phyloP scores from a whole-genome alignment of 92 coral and sea anemone genomes.

The Galaxea fascicularis region DNA sequence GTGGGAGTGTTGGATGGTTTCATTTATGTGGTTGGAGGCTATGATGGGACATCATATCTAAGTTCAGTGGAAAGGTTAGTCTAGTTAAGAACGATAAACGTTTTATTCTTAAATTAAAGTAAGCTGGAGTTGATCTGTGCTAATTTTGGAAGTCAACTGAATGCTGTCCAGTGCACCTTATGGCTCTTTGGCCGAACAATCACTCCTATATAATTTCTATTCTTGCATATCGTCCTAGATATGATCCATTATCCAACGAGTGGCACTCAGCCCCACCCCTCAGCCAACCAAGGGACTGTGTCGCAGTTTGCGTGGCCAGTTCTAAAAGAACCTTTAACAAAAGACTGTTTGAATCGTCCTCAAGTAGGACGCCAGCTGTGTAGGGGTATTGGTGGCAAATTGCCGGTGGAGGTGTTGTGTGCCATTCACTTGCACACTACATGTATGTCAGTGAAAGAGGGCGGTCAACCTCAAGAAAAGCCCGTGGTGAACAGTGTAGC shows the following conservation, averaged over 20 bases:
- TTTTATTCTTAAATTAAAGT: no score
- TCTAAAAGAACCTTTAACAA: conserved; percentile 73
- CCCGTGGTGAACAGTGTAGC: no score
- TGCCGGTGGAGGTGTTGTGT: neutral
- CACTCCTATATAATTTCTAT: neutral
- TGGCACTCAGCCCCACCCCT: conserved; percentile 93
- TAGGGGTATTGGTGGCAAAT: neutral
- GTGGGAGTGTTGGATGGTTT: conserved; percentile 97
- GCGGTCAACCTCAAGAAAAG: no score
- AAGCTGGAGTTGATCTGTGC: no score
- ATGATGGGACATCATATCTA: conserved; percentile 95
- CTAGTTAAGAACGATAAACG: neutral
- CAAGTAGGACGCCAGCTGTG: conserved; percentile 26
- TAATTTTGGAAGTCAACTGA: no score
- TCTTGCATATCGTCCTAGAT: conserved; percentile 49
- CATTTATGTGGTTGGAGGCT: conserved; percentile 96
- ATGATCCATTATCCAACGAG: conserved; percentile 93
- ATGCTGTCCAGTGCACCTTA: no score
- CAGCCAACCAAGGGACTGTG: conserved; percentile 99
- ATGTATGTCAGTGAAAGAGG: no score
- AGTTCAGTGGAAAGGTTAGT: conserved; percentile 96
- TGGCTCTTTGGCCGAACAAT: neutral
- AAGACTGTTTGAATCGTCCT: conserved; percentile 68
- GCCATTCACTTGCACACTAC: no score
- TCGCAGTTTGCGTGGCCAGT: conserved; percentile 98